A percentile compares a stretch with the other conserved stretches of the same genome.
phyloP scores from a whole-genome alignment of 53 echinoderm and acorn worm genomes.

The Holothuria leucospilota region DNA sequence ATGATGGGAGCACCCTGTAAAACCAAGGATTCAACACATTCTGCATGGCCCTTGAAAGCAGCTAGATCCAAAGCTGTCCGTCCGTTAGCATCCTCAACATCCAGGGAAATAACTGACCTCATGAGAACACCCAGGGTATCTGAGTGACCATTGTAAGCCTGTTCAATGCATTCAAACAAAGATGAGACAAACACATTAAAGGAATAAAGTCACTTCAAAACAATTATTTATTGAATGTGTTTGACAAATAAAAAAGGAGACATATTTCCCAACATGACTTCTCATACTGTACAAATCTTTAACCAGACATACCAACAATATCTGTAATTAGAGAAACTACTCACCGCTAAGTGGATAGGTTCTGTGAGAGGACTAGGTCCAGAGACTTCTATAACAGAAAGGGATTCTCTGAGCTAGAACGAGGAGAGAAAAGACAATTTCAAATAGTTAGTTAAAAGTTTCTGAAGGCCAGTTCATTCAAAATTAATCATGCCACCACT shows the following conservation, averaged over 20 bases:
- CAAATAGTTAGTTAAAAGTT: too few species aligned
- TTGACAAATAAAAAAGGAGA: neutral
- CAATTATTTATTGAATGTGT: neutral
- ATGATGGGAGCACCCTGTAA: slow-evolving; percentile 93
- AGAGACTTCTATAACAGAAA: slow-evolving; percentile 8
- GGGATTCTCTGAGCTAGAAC: slow-evolving; percentile 29
- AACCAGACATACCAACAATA: too few species aligned
- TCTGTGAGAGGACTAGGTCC: slow-evolving; percentile 88
- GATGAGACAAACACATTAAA: neutral
- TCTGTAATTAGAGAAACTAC: slow-evolving; percentile 22
- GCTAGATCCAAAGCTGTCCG: slow-evolving; percentile 94
- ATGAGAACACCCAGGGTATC: slow-evolving; percentile 91
- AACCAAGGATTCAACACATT: slow-evolving; percentile 89
- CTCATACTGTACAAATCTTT: too few species aligned
- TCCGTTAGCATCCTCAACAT: slow-evolving; percentile 97
- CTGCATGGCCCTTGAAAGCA: slow-evolving; percentile 95
- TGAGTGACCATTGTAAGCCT: slow-evolving; percentile 98
- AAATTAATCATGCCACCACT: too few species aligned
- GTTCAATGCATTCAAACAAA: slow-evolving; percentile 1
- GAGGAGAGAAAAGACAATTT: too few species aligned
- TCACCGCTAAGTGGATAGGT: slow-evolving; percentile 92
- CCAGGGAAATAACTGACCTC: slow-evolving; percentile 90
- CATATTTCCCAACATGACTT: neutral
- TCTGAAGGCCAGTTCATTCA: too few species aligned
- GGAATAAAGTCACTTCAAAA: neutral